phyloP scores from a whole-genome alignment of 1,140 invertebrate genomes.

The Aporrectodea caliginosa region DNA sequence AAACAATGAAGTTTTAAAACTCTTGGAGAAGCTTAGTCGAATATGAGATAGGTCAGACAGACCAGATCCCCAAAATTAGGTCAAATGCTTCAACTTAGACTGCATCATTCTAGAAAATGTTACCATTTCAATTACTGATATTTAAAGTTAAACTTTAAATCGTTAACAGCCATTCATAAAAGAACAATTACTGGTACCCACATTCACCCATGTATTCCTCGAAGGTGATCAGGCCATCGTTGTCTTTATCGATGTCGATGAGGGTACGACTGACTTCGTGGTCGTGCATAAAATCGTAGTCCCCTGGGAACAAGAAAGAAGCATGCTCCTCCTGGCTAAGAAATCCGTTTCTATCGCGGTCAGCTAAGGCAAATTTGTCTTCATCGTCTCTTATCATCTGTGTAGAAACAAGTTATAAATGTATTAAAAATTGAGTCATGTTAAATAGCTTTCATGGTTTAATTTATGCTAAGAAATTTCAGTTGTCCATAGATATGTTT shows the following conservation, averaged over 20 bases:
- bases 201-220: conserved; percentile 25
- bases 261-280: conserved; percentile 78
- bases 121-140: no score
- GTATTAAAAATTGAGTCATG: no score
- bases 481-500: no score
- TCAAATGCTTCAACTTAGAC: no score
- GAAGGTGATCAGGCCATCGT: conserved; percentile 63
- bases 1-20: no score
- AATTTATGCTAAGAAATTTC: background rate
- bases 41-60: no score
- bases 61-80: no score
- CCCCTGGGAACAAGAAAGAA: conserved; percentile 88
- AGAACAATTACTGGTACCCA: conserved; percentile 3
- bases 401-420: no score
- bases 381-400: conserved; percentile 69
- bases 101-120: no score
- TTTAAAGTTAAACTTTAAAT: no score
- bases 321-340: conserved; percentile 78
- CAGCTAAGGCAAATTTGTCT: conserved; percentile 79
- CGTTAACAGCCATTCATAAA: no score
- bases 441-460: background rate
- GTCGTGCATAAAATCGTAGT: conserved; percentile 81
- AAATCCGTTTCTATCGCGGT: conserved; percentile 75
- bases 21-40: no score
- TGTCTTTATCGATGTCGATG: conserved; percentile 77